Evolutionary conservation across 1,140 invertebrate species (phyloP).

Genomic region (Lasioglossum baleicum): DNA sequence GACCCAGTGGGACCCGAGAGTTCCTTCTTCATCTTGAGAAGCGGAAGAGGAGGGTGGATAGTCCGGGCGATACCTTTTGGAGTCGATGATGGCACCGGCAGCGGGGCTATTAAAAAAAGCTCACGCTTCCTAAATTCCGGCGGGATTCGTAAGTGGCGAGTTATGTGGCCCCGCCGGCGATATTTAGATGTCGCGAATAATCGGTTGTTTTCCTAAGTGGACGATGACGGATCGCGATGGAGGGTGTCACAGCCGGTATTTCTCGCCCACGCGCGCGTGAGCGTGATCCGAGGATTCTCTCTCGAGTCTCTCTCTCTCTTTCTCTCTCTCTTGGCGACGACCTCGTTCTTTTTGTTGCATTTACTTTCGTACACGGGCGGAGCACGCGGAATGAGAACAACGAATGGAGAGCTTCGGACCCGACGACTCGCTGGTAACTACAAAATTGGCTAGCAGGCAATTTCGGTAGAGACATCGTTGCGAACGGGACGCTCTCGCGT

Average conservation of each 20-base stretch:
- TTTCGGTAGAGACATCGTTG: not conserved
- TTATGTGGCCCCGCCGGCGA: slow-evolving; percentile 56
- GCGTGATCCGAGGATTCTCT: not conserved
- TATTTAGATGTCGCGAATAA: slow-evolving; percentile 54
- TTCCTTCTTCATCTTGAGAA: no score
- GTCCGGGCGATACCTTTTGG: slow-evolving; percentile 8
- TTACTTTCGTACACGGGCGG: slow-evolving; percentile 12
- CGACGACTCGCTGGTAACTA: not conserved
- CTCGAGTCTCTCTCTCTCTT: no score
- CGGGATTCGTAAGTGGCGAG: slow-evolving; percentile 62
- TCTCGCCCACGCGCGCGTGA: slow-evolving; percentile 23
- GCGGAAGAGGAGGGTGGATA: not conserved
- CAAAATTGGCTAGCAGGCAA: slow-evolving; percentile 8
- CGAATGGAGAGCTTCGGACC: not conserved
- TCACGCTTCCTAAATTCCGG: slow-evolving; percentile 61
- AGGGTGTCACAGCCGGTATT: slow-evolving; percentile 29
- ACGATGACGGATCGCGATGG: slow-evolving; percentile 53
- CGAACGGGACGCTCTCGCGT: not conserved
- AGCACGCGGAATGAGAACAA: slow-evolving; percentile 4
- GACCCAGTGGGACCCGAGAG: no score
- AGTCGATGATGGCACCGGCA: slow-evolving; percentile 44
- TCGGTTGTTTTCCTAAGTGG: slow-evolving; percentile 47
- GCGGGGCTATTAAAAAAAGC: slow-evolving; percentile 61
- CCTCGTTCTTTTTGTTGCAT: slow-evolving; percentile 43
- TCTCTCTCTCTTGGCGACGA: not conserved